Evolutionary conservation across 2,113 vertebrate genomes (phyloP), one percentile per base, ranked within the genome.

Genomic region (Pavo muticus): DNA sequence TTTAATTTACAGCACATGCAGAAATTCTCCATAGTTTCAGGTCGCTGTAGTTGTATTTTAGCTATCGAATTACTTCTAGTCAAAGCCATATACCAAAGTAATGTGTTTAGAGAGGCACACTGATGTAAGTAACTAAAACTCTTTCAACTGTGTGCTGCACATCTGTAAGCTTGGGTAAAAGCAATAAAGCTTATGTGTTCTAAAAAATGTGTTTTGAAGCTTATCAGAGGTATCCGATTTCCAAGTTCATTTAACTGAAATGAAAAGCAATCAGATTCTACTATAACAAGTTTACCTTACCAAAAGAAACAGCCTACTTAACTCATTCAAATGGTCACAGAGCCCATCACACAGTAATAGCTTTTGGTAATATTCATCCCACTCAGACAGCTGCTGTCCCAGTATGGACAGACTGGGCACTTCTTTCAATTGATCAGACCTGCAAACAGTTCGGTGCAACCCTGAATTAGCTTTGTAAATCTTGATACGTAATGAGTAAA

Each of bases 341-440:
- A 65, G 48, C 64, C 35, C 39, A 61, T 10, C 19, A 47, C 14
- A 18, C 32, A 29, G 7, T 39, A 95, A 65, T 1, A 82, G 10
- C 7, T 73, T 64, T 47, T 17, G 16, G 19, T 47, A 84, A 59
- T 29, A 42, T 37, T 25, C 30, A 44, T 72, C n/a, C 19, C n/a
- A 21, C 14, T 56, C 52, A 42, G 25, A 42, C 11, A 29, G 9
- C n/a, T 6, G 4, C 1, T 35, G 35, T 35, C 35, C 35, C 35
- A 35, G 19, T 5, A 15, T 0, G 1, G 18, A 24, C 18, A 39
- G 4, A 25, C 23, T 0, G 0, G 40, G 15, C 6, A 12, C 6
- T 21, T 16, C 24, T 14, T 44, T 10, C 42, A 74, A 81, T 65
- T 5, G 61, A 56, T 45, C 47, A 73, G 18, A 84, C 5, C 32